Percentiles rank a stretch among this genome's conserved stretches.
Evolutionary conservation across 2,797 vertebrate species (phyloP).

Genomic region (Rousettus madagascariensis): DNA sequence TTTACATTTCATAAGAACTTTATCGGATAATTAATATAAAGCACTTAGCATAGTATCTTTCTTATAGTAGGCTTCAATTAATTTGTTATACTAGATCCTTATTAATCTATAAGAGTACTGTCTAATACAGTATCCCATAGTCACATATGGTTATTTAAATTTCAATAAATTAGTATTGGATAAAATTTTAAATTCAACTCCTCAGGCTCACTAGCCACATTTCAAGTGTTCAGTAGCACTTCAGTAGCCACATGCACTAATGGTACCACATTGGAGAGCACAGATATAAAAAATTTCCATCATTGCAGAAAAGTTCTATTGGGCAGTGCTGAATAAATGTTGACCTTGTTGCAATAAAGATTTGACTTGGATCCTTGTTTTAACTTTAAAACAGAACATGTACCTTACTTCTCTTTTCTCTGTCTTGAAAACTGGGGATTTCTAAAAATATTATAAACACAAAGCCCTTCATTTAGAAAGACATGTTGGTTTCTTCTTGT

Average conservation of each 20-base stretch:
- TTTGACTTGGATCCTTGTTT: slow-evolving; percentile 2
- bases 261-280: not conserved
- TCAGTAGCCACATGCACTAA: not conserved
- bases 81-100: slow-evolving; percentile 16
- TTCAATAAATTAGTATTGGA: not conserved
- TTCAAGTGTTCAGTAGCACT: not conserved
- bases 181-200: not conserved
- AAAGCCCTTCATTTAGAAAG: not conserved
- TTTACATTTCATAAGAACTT: slow-evolving; percentile 15
- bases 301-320: not conserved
- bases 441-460: not conserved
- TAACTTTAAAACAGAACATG: slow-evolving; percentile 8
- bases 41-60: not conserved
- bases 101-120: not conserved
- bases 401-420: not conserved
- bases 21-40: not conserved
- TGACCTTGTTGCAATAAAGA: not conserved
- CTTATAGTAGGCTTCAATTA: not conserved
- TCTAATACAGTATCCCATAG: not conserved
- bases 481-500: not conserved
- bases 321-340: not conserved
- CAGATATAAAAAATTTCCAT: not conserved
- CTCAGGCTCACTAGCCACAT: not conserved
- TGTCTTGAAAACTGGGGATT: not conserved
- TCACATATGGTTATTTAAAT: not conserved